Percentiles rank a stretch among this genome's conserved stretches.
These are phyloP conservation scores for Acridotheres tristis DNA, from an alignment of 2,797 vertebrate genomes.

Conservation along the genomic window DNA sequence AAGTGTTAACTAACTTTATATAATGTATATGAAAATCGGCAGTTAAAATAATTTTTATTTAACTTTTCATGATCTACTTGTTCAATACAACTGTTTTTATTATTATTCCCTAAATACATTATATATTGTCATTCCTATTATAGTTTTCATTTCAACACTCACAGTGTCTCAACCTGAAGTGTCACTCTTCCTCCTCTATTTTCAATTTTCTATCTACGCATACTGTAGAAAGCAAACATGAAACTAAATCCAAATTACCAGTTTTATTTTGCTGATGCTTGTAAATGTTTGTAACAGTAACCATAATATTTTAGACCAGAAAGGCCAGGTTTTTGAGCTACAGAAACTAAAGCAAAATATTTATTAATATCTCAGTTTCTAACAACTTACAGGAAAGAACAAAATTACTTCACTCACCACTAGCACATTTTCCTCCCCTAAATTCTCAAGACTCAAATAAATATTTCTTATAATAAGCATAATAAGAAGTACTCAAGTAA, in stretches of 20 bases:
- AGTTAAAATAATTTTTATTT: background rate
- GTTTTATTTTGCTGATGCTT: background rate
- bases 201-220: rapidly evolving
- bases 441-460: background rate
- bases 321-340: background rate
- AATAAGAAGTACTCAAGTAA: background rate
- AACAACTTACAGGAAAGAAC: background rate
- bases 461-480: background rate
- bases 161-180: background rate
- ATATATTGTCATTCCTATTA: background rate
- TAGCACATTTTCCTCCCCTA: background rate
- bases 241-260: background rate
- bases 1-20: background rate
- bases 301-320: background rate
- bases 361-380: background rate
- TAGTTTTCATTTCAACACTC: background rate
- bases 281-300: background rate
- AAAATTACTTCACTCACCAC: background rate
- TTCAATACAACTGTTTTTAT: background rate
- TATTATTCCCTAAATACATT: background rate
- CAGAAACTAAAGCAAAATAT: background rate
- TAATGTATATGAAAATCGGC: background rate
- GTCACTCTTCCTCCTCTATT: background rate
- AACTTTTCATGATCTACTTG: background rate
- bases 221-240: background rate